Base-by-base conservation (phyloP, 2,888 invertebrate genomes). In the Pyrrhia umbra region DNA sequence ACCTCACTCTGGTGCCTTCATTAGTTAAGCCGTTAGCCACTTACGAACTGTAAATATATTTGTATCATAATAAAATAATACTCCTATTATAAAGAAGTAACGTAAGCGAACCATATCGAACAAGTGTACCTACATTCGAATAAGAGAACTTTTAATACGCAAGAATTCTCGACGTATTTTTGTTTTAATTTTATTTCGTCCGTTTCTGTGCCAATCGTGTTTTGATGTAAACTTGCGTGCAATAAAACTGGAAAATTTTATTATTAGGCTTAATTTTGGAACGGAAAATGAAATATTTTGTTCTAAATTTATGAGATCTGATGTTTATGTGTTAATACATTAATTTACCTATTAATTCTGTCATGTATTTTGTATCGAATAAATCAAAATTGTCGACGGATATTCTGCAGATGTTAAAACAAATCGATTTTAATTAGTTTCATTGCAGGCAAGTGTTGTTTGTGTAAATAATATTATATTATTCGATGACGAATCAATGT, bases 1-100 rank as follows among this genome's bases (percentile, higher is more conserved):
- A 94, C 94, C 94, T 94, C 93, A 94, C 90, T 88, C 90, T 90
- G 95, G 94, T 95, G 94, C 95, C 94, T 94, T 94, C 93, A 86
- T 89, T 92, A 93, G 90, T 88, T 85, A 89, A 93, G 90, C 88
- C 84, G 84, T 85, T 88, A 84, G 84, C 78, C 81, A 89, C 88
- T 87, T 89, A 89, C 89, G 88, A 88, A 84, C 71, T 93, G 93
- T 93, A 94, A 88, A 94, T 94, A 93, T 83, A 78, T 81, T 84
- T 93, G 92, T 93, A 93, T 88, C 78, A 91, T 92, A 92, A 85
- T 84, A 86, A 75, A 68, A 86, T 87, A 90, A 89, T 90, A 91
- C 86, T 90, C 87, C 84, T 85, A 83, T 80, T 82, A 75, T 80
- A 83, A 83, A 75, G 77, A 81, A 77, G 73, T 84, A 82, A 85